Evolutionary conservation across 2,888 invertebrate genomes (phyloP), one percentile per base, ranked within the genome.

Genomic region (Hartigia nigra): DNA sequence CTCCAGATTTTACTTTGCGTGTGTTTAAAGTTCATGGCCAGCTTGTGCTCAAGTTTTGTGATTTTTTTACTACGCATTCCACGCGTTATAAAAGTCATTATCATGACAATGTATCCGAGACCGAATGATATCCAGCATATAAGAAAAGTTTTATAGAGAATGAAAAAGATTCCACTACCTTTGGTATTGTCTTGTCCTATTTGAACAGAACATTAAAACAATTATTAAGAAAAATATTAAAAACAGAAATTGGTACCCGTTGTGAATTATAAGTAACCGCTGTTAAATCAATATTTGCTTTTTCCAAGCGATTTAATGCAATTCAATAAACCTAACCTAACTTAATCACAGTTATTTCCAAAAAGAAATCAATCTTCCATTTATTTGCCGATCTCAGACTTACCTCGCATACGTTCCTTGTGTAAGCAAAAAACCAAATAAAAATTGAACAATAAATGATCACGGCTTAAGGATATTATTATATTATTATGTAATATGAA

Each of bases 81-180:
- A 80, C 95, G 94, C 0, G 96, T 95, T 84, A 97, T 96, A 88
- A 97, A 97, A 1, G 96, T 96, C 85, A 97, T 94, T 74, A 97
- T 95, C 98, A 98, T 98, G 35, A 97, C 95, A 74, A 97, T 94
- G 91, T 98, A 98, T 0, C 98, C 98, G 82, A 98, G 93, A 0
- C 98, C 98, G 87, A 97, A 97, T 81, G 97, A 96, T 77, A 98
- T 97, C 98, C 98, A 98, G 36, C 96, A 91, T 55, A 98, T 95
- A 0, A 98, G 93, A 86, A 96, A 96, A 80, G 96, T 94, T 91
- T 97, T 95, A 92, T 98, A 98, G 3, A 95, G 92, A 81, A 94
- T 93, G 88, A 94, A 95, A 89, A 94, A 94, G 3, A 92, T 86
- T 14, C 95, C 95, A 81, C 93, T 94, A 74, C 91, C 91, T 74